Evolutionary conservation across 2,888 invertebrate species (phyloP), one percentile per base, ranked within the genome.

Genomic region (Rotaria macrura): DNA sequence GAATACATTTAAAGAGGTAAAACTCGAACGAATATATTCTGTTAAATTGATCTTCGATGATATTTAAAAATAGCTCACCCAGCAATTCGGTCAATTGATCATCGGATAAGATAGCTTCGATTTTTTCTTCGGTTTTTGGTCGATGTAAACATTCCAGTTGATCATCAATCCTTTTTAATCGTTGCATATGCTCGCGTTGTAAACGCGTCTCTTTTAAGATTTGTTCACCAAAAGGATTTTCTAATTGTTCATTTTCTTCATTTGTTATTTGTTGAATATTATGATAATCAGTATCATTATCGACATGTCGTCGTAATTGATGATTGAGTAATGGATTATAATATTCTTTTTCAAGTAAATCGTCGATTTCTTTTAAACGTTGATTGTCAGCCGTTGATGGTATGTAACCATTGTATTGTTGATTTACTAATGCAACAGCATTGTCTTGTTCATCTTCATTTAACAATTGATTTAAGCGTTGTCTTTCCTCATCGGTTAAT

Each of bases 401-500:
- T 43, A n/a, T 14, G n/a, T 79, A 79, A 12, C 79, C 79, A 43
- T 79, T 43, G 3, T 34, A 34, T 17, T 65, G 65, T 34, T 34
- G 17, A 34, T 34, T 34, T 7, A 34, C 6, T 34, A 65, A 34
- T 20, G 65, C 65, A 20, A 65, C 38, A 34, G 6, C 34, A 65
- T 65, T 65, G 4, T 7, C 34, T 43, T 74, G 57, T 12, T 84
- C 86, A 54, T 83, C 55, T 52, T 86, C 86, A 40, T 83, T n/a
- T 57, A 86, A 47, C 47, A 86, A 40, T 57, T 86, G 74, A 38
- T 86, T 85, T 38, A 86, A 47, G 38, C 86, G 72, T 86, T 86
- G 84, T 74, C 84, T 86, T 83, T 86, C 86, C 40, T 86, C 86
- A 14, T 86, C 86, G 9, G 86, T 86, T 84, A 86, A 79, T 47